Conservation (phyloP, 2,113 vertebrate genomes). For the Strix uralensis region DNA sequence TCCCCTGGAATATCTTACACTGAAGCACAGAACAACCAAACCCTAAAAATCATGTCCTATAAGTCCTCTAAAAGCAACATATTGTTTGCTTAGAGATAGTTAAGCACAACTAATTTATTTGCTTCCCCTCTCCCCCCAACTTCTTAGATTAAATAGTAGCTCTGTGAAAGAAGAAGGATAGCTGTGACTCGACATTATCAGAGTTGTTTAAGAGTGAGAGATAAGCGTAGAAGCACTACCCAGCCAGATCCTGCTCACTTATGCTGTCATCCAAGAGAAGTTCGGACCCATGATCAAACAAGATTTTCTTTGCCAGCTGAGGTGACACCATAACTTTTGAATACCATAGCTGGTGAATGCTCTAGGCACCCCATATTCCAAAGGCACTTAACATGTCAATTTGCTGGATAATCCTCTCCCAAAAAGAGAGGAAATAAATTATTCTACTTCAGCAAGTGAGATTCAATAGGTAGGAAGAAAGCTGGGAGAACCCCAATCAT, state of each 20-base stretch:
- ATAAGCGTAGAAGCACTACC: background rate
- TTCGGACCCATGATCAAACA: background rate
- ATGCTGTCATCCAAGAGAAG: background rate
- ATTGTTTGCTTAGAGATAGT: background rate
- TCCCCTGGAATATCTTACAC: background rate
- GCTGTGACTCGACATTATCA: background rate
- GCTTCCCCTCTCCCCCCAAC: background rate
- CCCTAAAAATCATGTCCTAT: background rate
- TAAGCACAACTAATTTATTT: background rate
- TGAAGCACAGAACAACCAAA: background rate
- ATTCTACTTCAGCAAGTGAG: background rate
- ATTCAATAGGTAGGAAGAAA: background rate
- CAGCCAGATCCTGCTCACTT: background rate
- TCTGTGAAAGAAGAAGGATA: background rate
- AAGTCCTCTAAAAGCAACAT: background rate
- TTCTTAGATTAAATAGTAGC: background rate
- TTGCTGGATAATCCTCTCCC: background rate
- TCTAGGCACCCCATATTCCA: background rate
- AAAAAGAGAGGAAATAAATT: background rate
- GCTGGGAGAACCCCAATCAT: rapidly evolving
- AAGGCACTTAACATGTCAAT: background rate
- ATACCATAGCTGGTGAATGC: background rate
- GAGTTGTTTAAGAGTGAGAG: background rate
- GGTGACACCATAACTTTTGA: background rate
- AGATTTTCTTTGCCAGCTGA: background rate